phyloP scores from a whole-genome alignment of 1,140 invertebrate species.

The Neoseiulus cucumeris region DNA sequence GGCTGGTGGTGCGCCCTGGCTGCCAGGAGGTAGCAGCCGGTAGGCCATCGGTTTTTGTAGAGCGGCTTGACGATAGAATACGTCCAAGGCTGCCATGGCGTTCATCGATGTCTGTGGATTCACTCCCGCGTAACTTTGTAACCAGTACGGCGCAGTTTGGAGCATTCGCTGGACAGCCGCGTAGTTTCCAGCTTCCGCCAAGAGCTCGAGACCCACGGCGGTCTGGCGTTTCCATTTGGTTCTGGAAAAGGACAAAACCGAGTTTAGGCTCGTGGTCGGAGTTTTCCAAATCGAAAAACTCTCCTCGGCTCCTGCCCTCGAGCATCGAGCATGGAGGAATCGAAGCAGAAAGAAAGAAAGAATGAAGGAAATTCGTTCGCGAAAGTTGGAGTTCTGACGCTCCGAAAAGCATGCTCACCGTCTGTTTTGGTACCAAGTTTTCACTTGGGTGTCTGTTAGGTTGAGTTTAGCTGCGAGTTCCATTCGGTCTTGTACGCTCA shows the following conservation, averaged over 20 bases:
- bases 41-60: constrained; percentile 1
- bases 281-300: background rate
- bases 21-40: background rate
- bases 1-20: background rate
- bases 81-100: constrained; percentile 6
- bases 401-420: constrained; percentile 40
- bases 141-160: constrained; percentile 45
- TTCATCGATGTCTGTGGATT: background rate
- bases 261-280: background rate
- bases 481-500: constrained; percentile 95
- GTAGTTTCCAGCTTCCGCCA: constrained; percentile 89
- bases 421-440: constrained; percentile 98
- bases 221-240: constrained; percentile 99
- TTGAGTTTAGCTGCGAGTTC: constrained; percentile 87
- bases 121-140: constrained; percentile 31
- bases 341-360: too few relatives aligned
- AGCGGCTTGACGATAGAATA: background rate
- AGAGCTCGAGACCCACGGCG: constrained; percentile 78
- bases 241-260: constrained; percentile 41
- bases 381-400: background rate
- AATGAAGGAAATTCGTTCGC: background rate
- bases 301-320: too few relatives aligned
- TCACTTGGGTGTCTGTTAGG: constrained; percentile 93
- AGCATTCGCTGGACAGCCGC: constrained; percentile 86
- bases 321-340: too few relatives aligned